phyloP scores from a whole-genome alignment of 2,888 invertebrate species.

The Ormyrus pomaceus region DNA sequence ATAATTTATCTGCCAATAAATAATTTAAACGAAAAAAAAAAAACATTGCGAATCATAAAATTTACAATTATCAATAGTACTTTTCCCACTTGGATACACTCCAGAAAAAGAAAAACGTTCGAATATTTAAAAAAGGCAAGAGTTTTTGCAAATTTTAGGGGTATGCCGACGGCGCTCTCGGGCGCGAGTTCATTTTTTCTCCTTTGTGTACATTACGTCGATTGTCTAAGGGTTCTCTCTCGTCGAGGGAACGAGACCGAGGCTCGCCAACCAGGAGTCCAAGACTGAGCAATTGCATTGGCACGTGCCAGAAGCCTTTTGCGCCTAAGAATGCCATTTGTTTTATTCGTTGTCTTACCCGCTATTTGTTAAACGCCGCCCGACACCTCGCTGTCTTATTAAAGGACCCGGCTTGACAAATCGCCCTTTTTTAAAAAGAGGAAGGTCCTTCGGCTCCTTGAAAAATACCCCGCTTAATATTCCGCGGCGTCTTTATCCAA shows the following conservation, averaged over 20 bases:
- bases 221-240: slow-evolving; percentile 11
- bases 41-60: no score
- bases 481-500: not conserved
- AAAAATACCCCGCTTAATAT: slow-evolving; percentile 44
- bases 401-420: slow-evolving; percentile 56
- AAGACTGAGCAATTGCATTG: slow-evolving; percentile 68
- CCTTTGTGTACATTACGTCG: slow-evolving; percentile 38
- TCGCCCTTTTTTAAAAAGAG: slow-evolving; percentile 48
- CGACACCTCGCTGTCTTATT: slow-evolving; percentile 57
- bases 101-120: no score
- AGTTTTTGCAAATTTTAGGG: not conserved
- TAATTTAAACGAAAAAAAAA: no score
- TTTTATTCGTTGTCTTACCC: slow-evolving; percentile 64
- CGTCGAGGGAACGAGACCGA: not conserved
- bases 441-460: not conserved
- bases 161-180: not conserved
- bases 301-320: slow-evolving; percentile 67
- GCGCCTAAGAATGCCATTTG: slow-evolving; percentile 67
- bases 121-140: no score
- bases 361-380: slow-evolving; percentile 63
- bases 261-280: slow-evolving; percentile 23
- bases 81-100: no score
- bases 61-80: no score
- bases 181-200: slow-evolving; percentile 32
- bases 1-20: no score